These are phyloP conservation scores for Drosophila mettleri DNA, from an alignment of 2,888 invertebrate species.

Conservation along the genomic window DNA sequence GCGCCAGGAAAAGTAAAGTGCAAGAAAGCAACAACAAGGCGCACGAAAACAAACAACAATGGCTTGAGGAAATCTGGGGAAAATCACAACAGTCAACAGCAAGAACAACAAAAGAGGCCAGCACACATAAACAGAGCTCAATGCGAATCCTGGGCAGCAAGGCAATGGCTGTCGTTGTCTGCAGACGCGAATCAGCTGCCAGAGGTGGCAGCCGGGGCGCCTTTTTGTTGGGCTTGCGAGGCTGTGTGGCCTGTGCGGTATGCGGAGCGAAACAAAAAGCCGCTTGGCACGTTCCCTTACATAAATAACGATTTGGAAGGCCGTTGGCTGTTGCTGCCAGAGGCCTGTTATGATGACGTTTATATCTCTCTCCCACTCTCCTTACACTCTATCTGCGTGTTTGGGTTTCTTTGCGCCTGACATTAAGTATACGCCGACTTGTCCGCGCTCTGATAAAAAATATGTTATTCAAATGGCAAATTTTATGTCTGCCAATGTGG, in stretches of 20 bases:
- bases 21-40: constrained; percentile 39
- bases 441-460: constrained; percentile 33
- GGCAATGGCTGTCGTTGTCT: constrained; percentile 62
- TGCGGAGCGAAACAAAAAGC: constrained; percentile 43
- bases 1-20: constrained; percentile 48
- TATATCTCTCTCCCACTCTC: constrained; percentile 23
- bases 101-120: constrained; percentile 7
- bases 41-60: constrained; percentile 52
- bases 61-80: constrained; percentile 59
- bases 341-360: constrained; percentile 77
- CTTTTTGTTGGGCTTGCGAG: not conserved
- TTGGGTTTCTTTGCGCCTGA: constrained; percentile 51
- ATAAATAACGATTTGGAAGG: constrained; percentile 80
- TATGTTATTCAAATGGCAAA: constrained; percentile 31
- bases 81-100: constrained; percentile 58
- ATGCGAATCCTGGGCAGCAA: constrained; percentile 35
- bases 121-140: constrained; percentile 48
- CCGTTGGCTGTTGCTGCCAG: constrained; percentile 50
- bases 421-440: constrained; percentile 78
- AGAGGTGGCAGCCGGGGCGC: not conserved
- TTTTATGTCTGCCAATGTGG: constrained; percentile 10
- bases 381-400: constrained; percentile 4
- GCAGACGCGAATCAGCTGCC: constrained; percentile 60
- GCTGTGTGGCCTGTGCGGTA: constrained; percentile 1
- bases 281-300: constrained; percentile 71